A percentile compares a stretch with the other conserved stretches of the same genome.
phyloP scores from a whole-genome alignment of 2,113 vertebrate genomes.

The Porphyrio hochstetteri region DNA sequence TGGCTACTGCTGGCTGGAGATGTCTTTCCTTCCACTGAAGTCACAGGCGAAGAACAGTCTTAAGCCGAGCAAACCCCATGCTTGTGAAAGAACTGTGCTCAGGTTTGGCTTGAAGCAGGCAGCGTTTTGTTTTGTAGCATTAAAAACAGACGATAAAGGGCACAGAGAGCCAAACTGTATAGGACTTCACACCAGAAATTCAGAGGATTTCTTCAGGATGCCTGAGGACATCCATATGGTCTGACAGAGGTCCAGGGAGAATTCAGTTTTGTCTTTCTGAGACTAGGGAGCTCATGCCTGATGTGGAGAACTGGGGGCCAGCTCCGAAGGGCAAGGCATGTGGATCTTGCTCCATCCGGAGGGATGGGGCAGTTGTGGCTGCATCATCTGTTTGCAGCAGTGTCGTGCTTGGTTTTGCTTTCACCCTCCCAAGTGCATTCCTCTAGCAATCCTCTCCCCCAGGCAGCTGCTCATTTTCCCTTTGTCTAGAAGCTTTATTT shows the following conservation, averaged over 20 bases:
- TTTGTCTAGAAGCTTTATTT: background rate
- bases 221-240: background rate
- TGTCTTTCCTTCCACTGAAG: background rate
- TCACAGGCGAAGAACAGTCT: background rate
- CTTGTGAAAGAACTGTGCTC: background rate
- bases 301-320: background rate
- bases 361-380: background rate
- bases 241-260: background rate
- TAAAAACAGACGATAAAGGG: background rate
- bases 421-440: background rate
- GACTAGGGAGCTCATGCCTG: background rate
- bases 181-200: background rate
- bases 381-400: background rate
- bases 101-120: background rate
- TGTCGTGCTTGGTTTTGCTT: background rate
- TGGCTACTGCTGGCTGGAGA: background rate
- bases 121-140: background rate
- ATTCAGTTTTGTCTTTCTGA: background rate
- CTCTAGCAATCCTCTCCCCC: background rate
- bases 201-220: background rate
- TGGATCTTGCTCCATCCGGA: background rate
- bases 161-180: background rate
- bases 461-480: background rate
- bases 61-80: background rate
- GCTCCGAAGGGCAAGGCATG: accelerated